Base-by-base conservation (phyloP, 1,140 invertebrate genomes). In the Pteromalus puparum region DNA sequence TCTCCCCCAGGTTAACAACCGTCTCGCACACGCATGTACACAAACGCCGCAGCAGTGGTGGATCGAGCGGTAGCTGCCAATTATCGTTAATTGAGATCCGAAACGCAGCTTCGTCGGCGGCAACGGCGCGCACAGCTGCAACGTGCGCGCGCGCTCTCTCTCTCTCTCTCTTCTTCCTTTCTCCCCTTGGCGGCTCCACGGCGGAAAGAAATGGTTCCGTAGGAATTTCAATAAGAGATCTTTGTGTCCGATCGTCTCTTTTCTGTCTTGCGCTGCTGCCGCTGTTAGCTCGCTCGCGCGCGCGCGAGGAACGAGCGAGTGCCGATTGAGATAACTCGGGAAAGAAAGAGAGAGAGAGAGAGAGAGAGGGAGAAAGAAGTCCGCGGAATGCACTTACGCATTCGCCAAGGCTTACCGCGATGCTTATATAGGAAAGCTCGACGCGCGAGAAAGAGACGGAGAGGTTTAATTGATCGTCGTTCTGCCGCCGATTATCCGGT, bases 51-150 rank as follows among this genome's bases (percentile, higher is more conserved):
- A 0, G 18, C 65, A 10, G n/a, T n/a, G 21, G 28, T 73, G 78
- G 81, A 86, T 86, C 72, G n/a, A 77, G 83, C 86, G 83, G 89
- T 91, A 91, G 90, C 89, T 88, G 88, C 87, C 91, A 91, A 91
- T 91, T 91, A 91, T 90, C 89, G 88, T 90, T 91, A 91, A 91
- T 89, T 88, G 87, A 90, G 90, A 90, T 85, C 87, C 89, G 87
- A 91, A 90, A 89, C 84, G 89, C 21, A 61, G 53, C 53, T 61
- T 61, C 53, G 53, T 61, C 53, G 53, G 15, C 87, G 85, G 15
- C 87, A 84, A 85, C 85, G 87, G 82, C 82, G 24, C 13, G n/a
- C 30, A 53, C 70, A 65, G 82, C 30, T 79, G 82, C 68, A 30
- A n/a, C n/a, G n/a, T n/a, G n/a, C n/a, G n/a, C n/a, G n/a, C n/a